These are phyloP conservation scores for Engraulis encrasicolus DNA, from an alignment of 2,113 vertebrate genomes.

Conservation along the genomic window DNA sequence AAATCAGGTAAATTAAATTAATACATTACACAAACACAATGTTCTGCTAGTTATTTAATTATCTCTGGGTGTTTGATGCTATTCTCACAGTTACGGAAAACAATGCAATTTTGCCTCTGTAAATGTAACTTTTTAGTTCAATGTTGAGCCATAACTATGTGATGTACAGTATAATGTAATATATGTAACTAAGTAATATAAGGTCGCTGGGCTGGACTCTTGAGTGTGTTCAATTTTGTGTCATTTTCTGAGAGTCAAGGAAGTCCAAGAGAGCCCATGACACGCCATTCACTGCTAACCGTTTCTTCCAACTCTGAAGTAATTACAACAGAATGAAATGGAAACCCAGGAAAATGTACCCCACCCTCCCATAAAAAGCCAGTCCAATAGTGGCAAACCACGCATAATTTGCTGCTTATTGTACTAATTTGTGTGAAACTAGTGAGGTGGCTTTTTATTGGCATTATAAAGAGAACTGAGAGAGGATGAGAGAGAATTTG, in stretches of 20 bases:
- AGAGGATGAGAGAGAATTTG: neutral
- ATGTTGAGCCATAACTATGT: too few species aligned
- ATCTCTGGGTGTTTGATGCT: too few species aligned
- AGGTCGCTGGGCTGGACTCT: too few species aligned
- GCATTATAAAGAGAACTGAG: neutral
- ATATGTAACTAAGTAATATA: too few species aligned
- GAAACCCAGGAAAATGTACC: neutral
- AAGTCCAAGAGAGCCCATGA: neutral
- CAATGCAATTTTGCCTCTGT: too few species aligned
- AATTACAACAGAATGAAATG: constrained; percentile 4
- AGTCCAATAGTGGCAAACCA: neutral
- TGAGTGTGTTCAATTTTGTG: neutral
- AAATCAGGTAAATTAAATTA: neutral
- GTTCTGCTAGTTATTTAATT: neutral
- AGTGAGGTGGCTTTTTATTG: constrained; percentile 14
- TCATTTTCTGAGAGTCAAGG: neutral
- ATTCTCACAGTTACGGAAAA: too few species aligned
- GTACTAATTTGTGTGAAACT: constrained; percentile 22
- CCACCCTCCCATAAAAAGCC: constrained; percentile 5
- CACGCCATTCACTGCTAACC: too few species aligned
- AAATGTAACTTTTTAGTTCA: too few species aligned
- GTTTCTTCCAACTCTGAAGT: neutral
- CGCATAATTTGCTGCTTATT: constrained; percentile 20
- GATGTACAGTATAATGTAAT: too few species aligned
- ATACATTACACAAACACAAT: neutral